Percentiles rank a stretch among this genome's conserved stretches.
Evolutionary conservation across 2,888 invertebrate species (phyloP).

Genomic region (Phengaris arion): DNA sequence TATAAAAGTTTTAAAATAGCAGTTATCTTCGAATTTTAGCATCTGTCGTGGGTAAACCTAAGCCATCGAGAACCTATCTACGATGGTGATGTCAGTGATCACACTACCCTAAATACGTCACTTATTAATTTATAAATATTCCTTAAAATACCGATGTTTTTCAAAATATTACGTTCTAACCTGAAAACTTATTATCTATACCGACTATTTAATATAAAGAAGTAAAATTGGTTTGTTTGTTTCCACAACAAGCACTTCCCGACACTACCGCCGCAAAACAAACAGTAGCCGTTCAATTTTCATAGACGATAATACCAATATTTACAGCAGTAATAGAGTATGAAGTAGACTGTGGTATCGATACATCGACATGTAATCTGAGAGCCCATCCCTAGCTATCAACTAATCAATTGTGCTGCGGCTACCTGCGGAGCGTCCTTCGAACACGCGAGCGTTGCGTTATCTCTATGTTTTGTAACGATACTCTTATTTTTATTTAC

Average conservation of each 20-base stretch:
- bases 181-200: background rate
- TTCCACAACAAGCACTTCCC: no score
- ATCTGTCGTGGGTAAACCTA: no score
- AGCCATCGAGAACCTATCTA: no score
- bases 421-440: conserved; percentile 35
- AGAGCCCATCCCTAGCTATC: conserved; percentile 28
- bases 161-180: no score
- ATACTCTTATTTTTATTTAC: conserved; percentile 25
- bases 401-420: conserved; percentile 31
- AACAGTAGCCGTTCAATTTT: background rate
- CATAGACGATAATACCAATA: conserved; percentile 7
- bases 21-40: no score
- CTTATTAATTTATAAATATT: no score
- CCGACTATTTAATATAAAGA: no score
- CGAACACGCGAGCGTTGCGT: conserved; percentile 35
- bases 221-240: no score
- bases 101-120: no score
- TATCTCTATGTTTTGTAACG: conserved; percentile 18
- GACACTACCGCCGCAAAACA: background rate
- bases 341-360: background rate
- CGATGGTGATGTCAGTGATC: no score
- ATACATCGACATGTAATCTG: conserved; percentile 26
- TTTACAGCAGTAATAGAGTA: conserved; percentile 19
- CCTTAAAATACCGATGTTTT: no score
- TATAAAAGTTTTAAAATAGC: no score